phyloP scores from a whole-genome alignment of 1,140 invertebrate genomes.

The Stegodyphus dumicola region DNA sequence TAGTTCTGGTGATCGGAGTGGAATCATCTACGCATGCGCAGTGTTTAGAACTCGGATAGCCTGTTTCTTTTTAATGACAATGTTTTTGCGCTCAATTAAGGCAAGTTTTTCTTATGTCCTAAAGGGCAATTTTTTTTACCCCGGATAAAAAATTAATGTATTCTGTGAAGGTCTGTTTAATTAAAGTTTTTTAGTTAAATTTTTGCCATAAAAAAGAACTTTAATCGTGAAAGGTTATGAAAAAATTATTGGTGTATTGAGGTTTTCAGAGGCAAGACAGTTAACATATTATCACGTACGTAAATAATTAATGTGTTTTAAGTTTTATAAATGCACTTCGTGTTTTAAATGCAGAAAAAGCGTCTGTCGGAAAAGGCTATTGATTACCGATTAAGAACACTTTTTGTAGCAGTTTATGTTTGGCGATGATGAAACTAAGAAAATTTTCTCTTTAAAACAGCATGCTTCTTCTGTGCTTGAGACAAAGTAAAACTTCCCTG shows the following conservation, averaged over 20 bases:
- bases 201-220: constrained; percentile 6
- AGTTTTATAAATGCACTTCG: no score
- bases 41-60: neutral
- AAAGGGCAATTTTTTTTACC: neutral
- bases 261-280: neutral
- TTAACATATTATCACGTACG: no score
- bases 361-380: no score
- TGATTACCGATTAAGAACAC: no score
- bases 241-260: constrained; percentile 12
- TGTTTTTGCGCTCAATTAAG: constrained; percentile 22
- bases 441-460: no score
- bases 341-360: no score
- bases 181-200: constrained; percentile 4
- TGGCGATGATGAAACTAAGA: no score
- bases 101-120: neutral
- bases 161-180: neutral
- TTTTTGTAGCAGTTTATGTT: no score
- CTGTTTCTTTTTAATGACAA: constrained; percentile 7
- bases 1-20: neutral
- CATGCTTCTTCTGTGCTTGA: no score
- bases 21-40: constrained; percentile 45
- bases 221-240: constrained; percentile 9
- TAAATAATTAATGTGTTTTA: no score
- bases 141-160: neutral
- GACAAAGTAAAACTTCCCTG: no score